Base-by-base conservation (phyloP, 2,888 invertebrate species). In the Xiphydria camelus region DNA sequence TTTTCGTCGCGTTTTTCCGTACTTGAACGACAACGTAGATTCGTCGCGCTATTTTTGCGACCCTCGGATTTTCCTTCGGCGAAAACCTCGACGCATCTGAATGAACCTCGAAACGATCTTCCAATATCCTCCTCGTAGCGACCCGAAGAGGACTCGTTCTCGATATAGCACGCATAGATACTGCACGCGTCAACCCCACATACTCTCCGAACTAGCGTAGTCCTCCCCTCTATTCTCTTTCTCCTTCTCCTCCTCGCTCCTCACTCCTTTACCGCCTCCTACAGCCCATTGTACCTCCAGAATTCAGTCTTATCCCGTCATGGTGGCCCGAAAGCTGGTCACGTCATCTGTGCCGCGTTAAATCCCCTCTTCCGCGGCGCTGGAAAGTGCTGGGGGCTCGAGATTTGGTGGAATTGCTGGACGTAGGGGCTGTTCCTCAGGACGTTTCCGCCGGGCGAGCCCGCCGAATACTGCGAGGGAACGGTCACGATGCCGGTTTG, bases 291-390 rank as follows among this genome's bases (percentile, higher is more conserved):
- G 7, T 18, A 4, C 34, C 4, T 4, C 18, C 17, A 9, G 33
- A 44, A 51, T 48, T 72, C 72, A 73, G 71, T 72, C 72, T 72
- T 70, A 69, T 71, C 67, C 64, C 62, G 62, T 64, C 49, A 61
- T 66, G 50, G 59, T 57, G 51, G 57, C 53, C 47, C 48, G 57
- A 44, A n/a, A n/a, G 46, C 62, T 49, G 63, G 71, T 68, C 68
- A 68, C 72, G 70, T 70, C 66, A 69, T 69, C 58, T 71, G 69
- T 15, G 68, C 69, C 19, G 70, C 57, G 48, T 71, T 70, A 50
- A 66, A 68, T 12, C 55, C 62, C 34, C 69, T 64, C 37, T 65
- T 68, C 23, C 65, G 59, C 26, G 67, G 59, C 3, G 62, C 50
- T n/a, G 59, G 49, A 26, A 66, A 68, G 47, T 65, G 60, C 25